A percentile compares a stretch with the other conserved stretches of the same genome.
Evolutionary conservation across 2,888 invertebrate genomes (phyloP).

Genomic region (Pemphredon lugubris): DNA sequence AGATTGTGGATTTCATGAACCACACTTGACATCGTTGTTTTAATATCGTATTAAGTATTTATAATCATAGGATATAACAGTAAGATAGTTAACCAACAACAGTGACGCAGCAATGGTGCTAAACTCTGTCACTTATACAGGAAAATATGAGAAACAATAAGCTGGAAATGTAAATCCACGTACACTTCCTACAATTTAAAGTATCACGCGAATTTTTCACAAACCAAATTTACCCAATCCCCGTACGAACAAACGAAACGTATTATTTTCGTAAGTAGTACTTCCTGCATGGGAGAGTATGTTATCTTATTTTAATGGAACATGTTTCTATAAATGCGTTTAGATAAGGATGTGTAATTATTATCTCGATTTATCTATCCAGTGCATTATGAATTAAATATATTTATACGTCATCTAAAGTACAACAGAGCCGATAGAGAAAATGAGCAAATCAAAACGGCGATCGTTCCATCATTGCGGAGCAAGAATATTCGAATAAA

Average conservation of each 20-base stretch:
- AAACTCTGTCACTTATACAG: neutral
- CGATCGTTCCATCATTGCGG: conserved; percentile 41
- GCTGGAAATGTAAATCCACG: conserved; percentile 14
- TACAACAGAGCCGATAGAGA: conserved; percentile 23
- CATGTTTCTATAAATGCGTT: conserved; percentile 40
- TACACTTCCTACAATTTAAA: conserved; percentile 28
- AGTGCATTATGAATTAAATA: conserved; percentile 24
- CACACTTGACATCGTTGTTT: conserved; percentile 14
- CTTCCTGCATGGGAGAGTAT: conserved; percentile 23
- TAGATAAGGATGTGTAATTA: conserved; percentile 24
- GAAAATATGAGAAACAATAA: neutral
- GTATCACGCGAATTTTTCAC: conserved; percentile 43
- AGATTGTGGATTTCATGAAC: conserved; percentile 39
- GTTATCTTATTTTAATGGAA: conserved; percentile 31
- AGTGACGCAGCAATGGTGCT: conserved; percentile 1
- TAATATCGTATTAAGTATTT: conserved; percentile 20
- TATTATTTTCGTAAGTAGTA: conserved; percentile 61
- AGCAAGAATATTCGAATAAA: conserved; percentile 17
- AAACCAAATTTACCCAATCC: conserved; percentile 53
- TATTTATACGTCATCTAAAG: conserved; percentile 47
- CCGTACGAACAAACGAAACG: conserved; percentile 50
- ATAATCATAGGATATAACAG: conserved; percentile 13
- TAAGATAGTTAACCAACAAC: conserved; percentile 1
- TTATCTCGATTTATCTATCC: conserved; percentile 23
- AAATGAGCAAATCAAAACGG: conserved; percentile 58